Evolutionary conservation across 2,888 invertebrate species (phyloP).

Genomic region (Dinocampus coccinellae): DNA sequence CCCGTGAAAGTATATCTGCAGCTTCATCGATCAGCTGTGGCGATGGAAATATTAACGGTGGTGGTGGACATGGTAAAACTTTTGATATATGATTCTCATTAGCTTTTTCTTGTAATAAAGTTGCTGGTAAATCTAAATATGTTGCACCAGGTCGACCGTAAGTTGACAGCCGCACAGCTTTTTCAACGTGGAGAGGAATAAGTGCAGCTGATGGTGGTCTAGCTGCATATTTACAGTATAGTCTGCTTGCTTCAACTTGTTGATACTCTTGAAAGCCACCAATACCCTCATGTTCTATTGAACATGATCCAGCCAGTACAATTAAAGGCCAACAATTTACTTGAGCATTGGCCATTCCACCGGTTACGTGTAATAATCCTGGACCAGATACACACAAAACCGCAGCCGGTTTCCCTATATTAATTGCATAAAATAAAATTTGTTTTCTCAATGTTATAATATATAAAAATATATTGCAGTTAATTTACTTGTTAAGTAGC

Average conservation of each 20-base stretch:
- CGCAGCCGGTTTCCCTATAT: slow-evolving; percentile 82
- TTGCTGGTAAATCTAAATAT: slow-evolving; percentile 94
- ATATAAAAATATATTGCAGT: too few species aligned
- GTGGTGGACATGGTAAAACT: slow-evolving; percentile 70
- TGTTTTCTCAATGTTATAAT: too few species aligned
- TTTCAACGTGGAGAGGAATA: slow-evolving; percentile 92
- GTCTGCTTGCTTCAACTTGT: slow-evolving; percentile 89
- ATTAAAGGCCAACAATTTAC: slow-evolving; percentile 94
- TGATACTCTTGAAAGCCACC: slow-evolving; percentile 97
- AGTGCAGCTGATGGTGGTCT: slow-evolving; percentile 85
- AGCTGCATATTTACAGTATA: slow-evolving; percentile 92
- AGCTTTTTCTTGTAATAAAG: slow-evolving; percentile 76
- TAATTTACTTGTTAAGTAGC: slow-evolving; percentile 83
- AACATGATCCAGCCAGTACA: slow-evolving; percentile 92
- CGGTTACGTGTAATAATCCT: slow-evolving; percentile 90
- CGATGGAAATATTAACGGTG: slow-evolving; percentile 80
- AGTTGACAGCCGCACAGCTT: slow-evolving; percentile 85
- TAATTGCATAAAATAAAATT: slow-evolving; percentile 15
- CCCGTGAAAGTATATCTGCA: slow-evolving; percentile 76
- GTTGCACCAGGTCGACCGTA: slow-evolving; percentile 91
- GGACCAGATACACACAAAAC: slow-evolving; percentile 97
- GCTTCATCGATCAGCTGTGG: slow-evolving; percentile 79
- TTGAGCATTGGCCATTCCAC: slow-evolving; percentile 97
- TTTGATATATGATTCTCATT: slow-evolving; percentile 58
- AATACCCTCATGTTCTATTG: slow-evolving; percentile 92